A percentile compares a stretch with the other conserved stretches of the same genome.
These are phyloP conservation scores for Falco columbarius DNA, from an alignment of 2,797 vertebrate genomes.

Conservation along the genomic window DNA sequence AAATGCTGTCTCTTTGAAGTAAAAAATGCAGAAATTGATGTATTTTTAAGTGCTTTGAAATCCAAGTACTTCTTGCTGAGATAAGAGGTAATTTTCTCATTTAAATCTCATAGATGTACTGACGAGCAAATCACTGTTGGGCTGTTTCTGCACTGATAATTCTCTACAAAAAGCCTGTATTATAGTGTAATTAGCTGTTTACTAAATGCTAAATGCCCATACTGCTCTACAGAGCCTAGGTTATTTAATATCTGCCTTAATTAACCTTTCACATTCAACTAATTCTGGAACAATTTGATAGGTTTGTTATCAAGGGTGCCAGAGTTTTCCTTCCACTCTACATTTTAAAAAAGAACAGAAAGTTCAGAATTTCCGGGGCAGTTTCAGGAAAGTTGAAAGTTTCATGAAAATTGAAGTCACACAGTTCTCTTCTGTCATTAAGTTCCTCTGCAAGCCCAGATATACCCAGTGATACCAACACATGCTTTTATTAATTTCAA, in stretches of 20 bases:
- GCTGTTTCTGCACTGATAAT: conserved; percentile 72
- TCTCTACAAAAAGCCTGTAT: conserved; percentile 58
- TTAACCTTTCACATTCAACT: conserved; percentile 56
- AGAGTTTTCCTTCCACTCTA: background rate
- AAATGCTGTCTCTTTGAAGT: conserved; percentile 53
- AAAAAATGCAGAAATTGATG: conserved; percentile 39
- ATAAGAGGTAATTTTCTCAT: conserved; percentile 72
- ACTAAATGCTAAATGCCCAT: conserved; percentile 55
- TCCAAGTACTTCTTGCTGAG: conserved; percentile 71
- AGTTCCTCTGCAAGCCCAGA: background rate
- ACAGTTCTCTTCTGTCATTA: background rate
- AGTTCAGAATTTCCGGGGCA: background rate
- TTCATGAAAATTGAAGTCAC: background rate
- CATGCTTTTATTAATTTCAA: background rate
- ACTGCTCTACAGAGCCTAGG: background rate
- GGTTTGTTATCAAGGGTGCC: background rate
- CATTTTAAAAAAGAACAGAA: background rate
- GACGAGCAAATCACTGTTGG: conserved; percentile 66
- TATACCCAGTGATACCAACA: background rate
- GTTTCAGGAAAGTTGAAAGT: background rate
- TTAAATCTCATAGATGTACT: conserved; percentile 62
- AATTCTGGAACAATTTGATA: conserved; percentile 18
- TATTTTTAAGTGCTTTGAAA: conserved; percentile 64
- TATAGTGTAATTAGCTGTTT: conserved; percentile 72
- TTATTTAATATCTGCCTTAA: conserved; percentile 65